Conservation (phyloP, 1,140 invertebrate genomes). For the Heterodera schachtii region DNA sequence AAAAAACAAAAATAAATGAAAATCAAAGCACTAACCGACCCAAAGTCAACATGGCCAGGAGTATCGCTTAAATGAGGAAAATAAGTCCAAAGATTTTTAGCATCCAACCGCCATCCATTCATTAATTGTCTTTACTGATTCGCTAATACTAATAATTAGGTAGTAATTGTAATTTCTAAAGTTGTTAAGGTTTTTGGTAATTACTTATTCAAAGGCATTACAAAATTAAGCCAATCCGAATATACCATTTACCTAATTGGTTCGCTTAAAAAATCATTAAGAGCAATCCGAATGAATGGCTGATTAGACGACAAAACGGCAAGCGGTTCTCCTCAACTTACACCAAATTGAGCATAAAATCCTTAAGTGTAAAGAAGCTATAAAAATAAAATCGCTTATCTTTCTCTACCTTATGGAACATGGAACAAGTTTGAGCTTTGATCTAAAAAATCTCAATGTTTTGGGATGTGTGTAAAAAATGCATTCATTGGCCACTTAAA, state of each 20-base stretch:
- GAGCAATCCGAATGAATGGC: too few relatives aligned
- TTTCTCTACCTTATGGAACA: constrained; percentile 73
- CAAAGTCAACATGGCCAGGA: constrained; percentile 95
- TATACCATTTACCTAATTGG: too few relatives aligned
- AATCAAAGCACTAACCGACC: not conserved
- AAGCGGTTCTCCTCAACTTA: not conserved
- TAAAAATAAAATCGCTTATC: not conserved
- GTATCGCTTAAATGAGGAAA: constrained; percentile 87
- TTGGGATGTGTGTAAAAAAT: not conserved
- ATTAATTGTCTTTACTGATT: too few relatives aligned
- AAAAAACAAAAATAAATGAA: not conserved
- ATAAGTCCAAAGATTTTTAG: too few relatives aligned
- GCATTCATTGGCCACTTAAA: not conserved
- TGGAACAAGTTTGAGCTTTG: constrained; percentile 91
- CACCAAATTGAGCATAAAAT: constrained; percentile 33
- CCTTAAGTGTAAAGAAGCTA: not conserved
- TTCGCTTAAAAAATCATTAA: too few relatives aligned
- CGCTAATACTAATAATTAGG: too few relatives aligned
- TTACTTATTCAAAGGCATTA: too few relatives aligned
- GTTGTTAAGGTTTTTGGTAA: too few relatives aligned
- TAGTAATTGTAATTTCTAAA: too few relatives aligned
- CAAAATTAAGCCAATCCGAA: too few relatives aligned
- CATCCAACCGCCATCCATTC: too few relatives aligned
- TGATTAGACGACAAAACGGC: too few relatives aligned
- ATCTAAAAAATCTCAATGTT: constrained; percentile 66